phyloP scores from a whole-genome alignment of 2,113 vertebrate species.

The Aplodontia rufa region DNA sequence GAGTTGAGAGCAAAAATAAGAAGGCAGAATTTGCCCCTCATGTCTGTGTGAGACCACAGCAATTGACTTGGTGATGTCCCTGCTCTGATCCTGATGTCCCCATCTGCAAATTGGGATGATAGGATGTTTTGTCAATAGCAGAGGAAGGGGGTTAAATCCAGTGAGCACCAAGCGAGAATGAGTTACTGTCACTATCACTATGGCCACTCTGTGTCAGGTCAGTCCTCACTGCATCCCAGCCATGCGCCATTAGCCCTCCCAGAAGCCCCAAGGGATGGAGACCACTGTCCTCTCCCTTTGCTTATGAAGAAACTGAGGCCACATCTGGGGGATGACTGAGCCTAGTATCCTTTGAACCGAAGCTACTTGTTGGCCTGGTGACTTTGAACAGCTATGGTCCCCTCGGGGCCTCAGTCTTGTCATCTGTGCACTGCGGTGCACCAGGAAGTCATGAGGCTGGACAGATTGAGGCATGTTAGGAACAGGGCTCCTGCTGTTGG shows the following conservation, averaged over 20 bases:
- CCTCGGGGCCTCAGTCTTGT: background rate
- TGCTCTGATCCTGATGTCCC: background rate
- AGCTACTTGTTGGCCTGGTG: background rate
- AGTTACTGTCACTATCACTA: rapidly evolving
- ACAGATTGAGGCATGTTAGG: no score
- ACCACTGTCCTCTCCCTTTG: background rate
- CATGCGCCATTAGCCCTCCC: rapidly evolving
- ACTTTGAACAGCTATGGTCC: background rate
- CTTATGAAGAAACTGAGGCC: background rate
- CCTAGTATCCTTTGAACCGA: background rate
- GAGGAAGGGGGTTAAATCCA: rapidly evolving
- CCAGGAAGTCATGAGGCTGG: rapidly evolving
- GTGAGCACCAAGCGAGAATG: rapidly evolving
- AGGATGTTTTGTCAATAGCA: rapidly evolving
- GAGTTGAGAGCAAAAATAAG: background rate
- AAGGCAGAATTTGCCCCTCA: background rate
- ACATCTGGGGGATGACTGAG: rapidly evolving
- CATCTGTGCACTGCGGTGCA: background rate
- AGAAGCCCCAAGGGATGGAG: rapidly evolving
- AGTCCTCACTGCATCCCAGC: rapidly evolving
- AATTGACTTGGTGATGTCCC: background rate
- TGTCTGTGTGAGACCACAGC: background rate
- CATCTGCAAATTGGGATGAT: rapidly evolving
- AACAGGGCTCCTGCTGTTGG: background rate
- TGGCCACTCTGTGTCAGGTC: rapidly evolving